A percentile compares a stretch with the other conserved stretches of the same genome.
Evolutionary conservation across 2,888 invertebrate species (phyloP).

Genomic region (Tetanocera ferruginea): DNA sequence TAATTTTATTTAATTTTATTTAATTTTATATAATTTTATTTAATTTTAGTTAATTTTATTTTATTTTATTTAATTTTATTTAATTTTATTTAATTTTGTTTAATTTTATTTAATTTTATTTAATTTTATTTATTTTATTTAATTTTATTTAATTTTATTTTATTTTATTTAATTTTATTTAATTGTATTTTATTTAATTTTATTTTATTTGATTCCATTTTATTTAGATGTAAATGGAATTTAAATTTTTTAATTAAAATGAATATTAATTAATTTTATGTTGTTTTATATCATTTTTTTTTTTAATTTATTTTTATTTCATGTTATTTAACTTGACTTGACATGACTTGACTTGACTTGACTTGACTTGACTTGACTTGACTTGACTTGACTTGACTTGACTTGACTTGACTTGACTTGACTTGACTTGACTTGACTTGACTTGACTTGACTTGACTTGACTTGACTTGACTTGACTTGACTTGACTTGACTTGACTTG

Average conservation of each 20-base stretch:
- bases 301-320: not conserved
- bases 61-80: not conserved
- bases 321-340: not conserved
- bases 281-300: not conserved
- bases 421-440: too few relatives aligned
- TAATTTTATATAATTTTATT: not conserved
- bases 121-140: not conserved
- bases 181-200: too few relatives aligned
- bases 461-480: too few relatives aligned
- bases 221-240: not conserved
- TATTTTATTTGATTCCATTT: not conserved
- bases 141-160: not conserved
- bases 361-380: too few relatives aligned
- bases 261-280: not conserved
- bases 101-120: not conserved
- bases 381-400: too few relatives aligned
- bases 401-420: too few relatives aligned
- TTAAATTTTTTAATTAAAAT: not conserved
- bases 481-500: too few relatives aligned
- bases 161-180: not conserved
- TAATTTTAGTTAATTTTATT: too few relatives aligned
- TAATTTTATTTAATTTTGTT: not conserved
- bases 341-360: too few relatives aligned
- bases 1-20: not conserved
- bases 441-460: too few relatives aligned